These are phyloP conservation scores for Mobula hypostoma DNA, from an alignment of 2,113 vertebrate genomes.

Conservation along the genomic window DNA sequence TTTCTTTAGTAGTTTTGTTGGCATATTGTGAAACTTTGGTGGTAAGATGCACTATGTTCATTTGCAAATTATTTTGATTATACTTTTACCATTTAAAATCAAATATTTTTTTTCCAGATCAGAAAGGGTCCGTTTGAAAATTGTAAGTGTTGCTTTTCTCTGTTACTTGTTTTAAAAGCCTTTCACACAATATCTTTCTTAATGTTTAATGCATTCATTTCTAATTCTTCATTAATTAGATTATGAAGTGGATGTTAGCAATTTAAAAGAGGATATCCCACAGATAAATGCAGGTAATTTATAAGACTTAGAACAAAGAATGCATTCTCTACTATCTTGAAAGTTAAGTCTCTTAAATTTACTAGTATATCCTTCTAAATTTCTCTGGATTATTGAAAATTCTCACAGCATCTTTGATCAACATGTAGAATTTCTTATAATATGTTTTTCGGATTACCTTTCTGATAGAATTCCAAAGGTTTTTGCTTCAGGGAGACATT, in stretches of 20 bases:
- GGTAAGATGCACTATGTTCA: background rate
- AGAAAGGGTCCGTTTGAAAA: background rate
- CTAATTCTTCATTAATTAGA: constrained; percentile 40
- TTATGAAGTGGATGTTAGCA: constrained; percentile 37
- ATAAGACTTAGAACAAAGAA: background rate
- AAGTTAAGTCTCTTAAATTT: background rate
- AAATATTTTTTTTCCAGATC: constrained; percentile 21
- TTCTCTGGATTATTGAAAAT: background rate
- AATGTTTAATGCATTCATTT: background rate
- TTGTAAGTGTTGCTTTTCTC: background rate
- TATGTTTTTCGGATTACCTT: constrained; percentile 8
- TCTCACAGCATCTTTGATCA: background rate
- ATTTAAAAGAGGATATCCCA: constrained; percentile 54
- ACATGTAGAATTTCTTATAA: background rate
- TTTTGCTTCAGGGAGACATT: constrained; percentile 82
- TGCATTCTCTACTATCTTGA: background rate
- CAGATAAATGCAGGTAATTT: constrained; percentile 60
- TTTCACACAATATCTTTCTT: background rate
- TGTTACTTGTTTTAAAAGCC: background rate
- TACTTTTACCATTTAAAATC: background rate
- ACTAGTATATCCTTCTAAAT: background rate
- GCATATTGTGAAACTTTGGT: background rate
- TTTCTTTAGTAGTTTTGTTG: background rate
- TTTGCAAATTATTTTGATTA: background rate
- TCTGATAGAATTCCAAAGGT: constrained; percentile 59